Conservation (phyloP, 1,140 invertebrate genomes). For the Drosophila pseudoananassae region DNA sequence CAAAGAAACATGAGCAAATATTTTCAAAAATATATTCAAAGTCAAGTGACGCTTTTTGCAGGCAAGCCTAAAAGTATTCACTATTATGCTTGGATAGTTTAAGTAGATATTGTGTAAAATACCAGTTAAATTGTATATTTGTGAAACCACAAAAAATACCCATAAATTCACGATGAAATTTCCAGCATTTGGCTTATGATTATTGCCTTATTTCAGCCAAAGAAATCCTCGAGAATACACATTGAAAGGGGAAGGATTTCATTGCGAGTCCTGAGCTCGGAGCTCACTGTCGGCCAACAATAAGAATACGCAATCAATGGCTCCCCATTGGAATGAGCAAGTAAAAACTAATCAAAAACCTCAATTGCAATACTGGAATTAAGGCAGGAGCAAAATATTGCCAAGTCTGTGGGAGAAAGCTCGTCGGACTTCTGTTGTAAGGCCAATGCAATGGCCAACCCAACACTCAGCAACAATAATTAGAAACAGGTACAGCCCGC, state of each 20-base stretch:
- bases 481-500: slow-evolving; percentile 5
- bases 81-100: not conserved
- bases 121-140: not conserved
- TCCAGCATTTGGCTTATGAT: slow-evolving; percentile 9
- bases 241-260: slow-evolving; percentile 32
- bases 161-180: not conserved
- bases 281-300: slow-evolving; percentile 13
- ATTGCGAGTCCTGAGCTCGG: not conserved
- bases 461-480: slow-evolving; percentile 45
- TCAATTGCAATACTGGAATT: slow-evolving; percentile 61
- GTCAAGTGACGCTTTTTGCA: not conserved
- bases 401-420: slow-evolving; percentile 53
- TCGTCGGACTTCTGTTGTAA: slow-evolving; percentile 36
- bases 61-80: slow-evolving; percentile 32
- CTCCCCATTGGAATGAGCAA: slow-evolving; percentile 34
- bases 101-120: slow-evolving; percentile 7
- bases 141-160: not conserved
- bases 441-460: slow-evolving; percentile 34
- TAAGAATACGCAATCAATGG: slow-evolving; percentile 51
- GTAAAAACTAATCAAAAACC: slow-evolving; percentile 69
- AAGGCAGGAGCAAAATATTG: slow-evolving; percentile 50
- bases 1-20: not conserved
- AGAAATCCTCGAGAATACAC: slow-evolving; percentile 14
- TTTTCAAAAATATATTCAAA: slow-evolving; percentile 1
- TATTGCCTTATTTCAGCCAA: slow-evolving; percentile 9